A percentile compares a stretch with the other conserved stretches of the same genome.
Conservation (phyloP, 2,888 invertebrate species). For the Conistra vaccinii region DNA sequence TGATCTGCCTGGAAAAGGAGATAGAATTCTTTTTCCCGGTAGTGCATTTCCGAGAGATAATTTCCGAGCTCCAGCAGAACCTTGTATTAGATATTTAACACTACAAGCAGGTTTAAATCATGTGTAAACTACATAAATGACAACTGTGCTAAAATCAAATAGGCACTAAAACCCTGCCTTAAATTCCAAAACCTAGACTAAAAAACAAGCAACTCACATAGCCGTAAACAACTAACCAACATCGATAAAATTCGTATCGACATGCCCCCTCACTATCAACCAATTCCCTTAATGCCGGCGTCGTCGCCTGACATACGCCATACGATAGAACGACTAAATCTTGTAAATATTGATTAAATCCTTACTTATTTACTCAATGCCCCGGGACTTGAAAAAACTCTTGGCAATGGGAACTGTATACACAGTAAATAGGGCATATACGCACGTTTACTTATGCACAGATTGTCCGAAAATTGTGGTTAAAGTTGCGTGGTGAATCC, state of each 20-base stretch:
- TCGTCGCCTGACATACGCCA: constrained; percentile 67
- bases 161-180: neutral
- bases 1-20: neutral
- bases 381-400: constrained; percentile 47
- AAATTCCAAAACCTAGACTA: constrained; percentile 5
- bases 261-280: constrained; percentile 68
- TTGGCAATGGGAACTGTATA: constrained; percentile 56
- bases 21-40: no score
- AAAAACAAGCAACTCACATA: constrained; percentile 8
- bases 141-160: constrained; percentile 1
- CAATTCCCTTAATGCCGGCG: constrained; percentile 77
- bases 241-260: constrained; percentile 66
- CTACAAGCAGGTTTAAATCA: neutral
- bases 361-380: constrained; percentile 61
- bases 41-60: neutral
- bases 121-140: neutral
- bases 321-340: constrained; percentile 61
- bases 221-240: constrained; percentile 28
- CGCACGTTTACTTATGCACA: constrained; percentile 64
- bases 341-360: constrained; percentile 71
- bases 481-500: constrained; percentile 34
- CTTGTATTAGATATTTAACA: no score
- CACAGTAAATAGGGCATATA: constrained; percentile 14
- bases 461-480: constrained; percentile 58
- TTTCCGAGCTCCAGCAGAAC: neutral